Evolutionary conservation across 2,888 invertebrate species (phyloP).

Genomic region (Holacanthella duospinosa): DNA sequence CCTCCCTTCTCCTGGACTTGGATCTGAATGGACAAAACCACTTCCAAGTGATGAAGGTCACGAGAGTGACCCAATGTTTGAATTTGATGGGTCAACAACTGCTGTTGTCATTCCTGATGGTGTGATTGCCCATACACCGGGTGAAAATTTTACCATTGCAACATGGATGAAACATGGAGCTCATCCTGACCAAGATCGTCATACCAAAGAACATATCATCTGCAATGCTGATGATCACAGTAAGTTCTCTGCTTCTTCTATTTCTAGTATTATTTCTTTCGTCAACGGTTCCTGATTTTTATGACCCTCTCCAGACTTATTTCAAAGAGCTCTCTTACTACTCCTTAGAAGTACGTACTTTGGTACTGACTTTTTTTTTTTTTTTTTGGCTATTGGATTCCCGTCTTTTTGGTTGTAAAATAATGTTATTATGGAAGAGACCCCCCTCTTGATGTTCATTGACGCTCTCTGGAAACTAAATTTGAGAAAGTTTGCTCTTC

Average conservation of each 20-base stretch:
- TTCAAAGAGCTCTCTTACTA: too few species aligned
- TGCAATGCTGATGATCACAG: conserved; percentile 97
- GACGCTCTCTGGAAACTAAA: conserved; percentile 11
- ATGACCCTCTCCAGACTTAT: background rate
- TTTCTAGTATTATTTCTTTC: background rate
- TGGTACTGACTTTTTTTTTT: background rate
- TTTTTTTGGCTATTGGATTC: background rate
- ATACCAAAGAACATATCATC: conserved; percentile 88
- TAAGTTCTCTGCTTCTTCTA: conserved; percentile 49
- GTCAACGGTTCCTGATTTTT: background rate
- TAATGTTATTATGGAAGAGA: background rate
- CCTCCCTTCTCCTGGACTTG: conserved; percentile 68
- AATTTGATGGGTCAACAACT: conserved; percentile 83
- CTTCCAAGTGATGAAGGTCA: conserved; percentile 70
- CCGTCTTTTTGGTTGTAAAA: conserved; percentile 2
- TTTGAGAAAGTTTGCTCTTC: too few species aligned
- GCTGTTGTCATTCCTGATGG: conserved; percentile 73
- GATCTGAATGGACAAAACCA: conserved; percentile 66
- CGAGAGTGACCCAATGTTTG: conserved; percentile 83
- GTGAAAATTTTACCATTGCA: conserved; percentile 75
- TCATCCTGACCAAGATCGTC: conserved; percentile 67
- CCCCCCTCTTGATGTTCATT: background rate
- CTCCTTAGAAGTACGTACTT: background rate
- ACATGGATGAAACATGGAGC: conserved; percentile 92
- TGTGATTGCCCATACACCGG: conserved; percentile 63